Percentiles rank a stretch among this genome's conserved stretches.
These are phyloP conservation scores for Trichoplusia ni DNA, from an alignment of 1,140 invertebrate genomes.

Conservation along the genomic window DNA sequence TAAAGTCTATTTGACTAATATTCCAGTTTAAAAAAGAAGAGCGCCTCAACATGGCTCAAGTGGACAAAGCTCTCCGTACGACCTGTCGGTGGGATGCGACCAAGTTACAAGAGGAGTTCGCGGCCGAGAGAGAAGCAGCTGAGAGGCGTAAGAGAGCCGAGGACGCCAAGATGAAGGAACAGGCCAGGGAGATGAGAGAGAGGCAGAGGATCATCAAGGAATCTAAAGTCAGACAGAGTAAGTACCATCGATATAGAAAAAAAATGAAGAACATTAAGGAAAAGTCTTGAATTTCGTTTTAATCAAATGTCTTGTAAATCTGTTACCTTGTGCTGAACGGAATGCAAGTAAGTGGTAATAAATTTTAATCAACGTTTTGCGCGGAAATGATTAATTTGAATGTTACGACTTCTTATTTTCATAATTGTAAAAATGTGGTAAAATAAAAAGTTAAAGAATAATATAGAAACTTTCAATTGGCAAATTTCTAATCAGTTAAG, in stretches of 20 bases:
- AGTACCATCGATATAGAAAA: constrained; percentile 15
- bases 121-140: constrained; percentile 49
- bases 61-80: constrained; percentile 67
- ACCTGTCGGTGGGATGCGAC: constrained; percentile 58
- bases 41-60: constrained; percentile 59
- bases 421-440: no score
- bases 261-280: not conserved
- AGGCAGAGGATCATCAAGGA: constrained; percentile 37
- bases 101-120: constrained; percentile 57
- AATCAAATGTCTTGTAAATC: no score
- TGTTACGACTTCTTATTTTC: no score
- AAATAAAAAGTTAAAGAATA: no score
- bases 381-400: no score
- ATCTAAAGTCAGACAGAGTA: constrained; percentile 45
- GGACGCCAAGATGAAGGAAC: constrained; percentile 37
- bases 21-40: constrained; percentile 76
- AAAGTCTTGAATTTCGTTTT: no score
- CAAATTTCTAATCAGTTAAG: not conserved
- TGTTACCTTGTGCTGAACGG: no score
- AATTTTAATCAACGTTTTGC: no score
- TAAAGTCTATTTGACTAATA: no score
- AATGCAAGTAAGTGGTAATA: no score
- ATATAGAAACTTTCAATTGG: no score
- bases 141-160: constrained; percentile 19
- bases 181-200: constrained; percentile 29